Percentiles rank a stretch among this genome's conserved stretches.
phyloP scores from a whole-genome alignment of 2,797 vertebrate genomes.

The Chromobotia macracanthus region DNA sequence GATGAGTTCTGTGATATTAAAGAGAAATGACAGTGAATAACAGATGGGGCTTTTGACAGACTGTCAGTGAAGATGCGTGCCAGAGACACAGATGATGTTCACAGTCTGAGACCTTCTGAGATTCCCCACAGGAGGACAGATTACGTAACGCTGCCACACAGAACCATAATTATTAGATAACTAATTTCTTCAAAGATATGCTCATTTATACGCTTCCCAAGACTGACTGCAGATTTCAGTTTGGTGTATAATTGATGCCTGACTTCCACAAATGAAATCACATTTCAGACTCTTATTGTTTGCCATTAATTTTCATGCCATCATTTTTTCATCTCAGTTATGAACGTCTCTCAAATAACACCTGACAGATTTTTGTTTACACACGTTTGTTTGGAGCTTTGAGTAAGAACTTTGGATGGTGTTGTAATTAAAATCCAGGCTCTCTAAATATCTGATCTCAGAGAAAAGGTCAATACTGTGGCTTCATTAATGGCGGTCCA shows the following conservation, averaged over 20 bases:
- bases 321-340: constrained; percentile 18
- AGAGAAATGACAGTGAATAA: constrained; percentile 27
- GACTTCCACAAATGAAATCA: constrained; percentile 19
- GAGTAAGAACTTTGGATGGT: neutral
- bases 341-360: constrained; percentile 30
- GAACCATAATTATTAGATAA: constrained; percentile 41
- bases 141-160: constrained; percentile 15
- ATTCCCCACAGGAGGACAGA: constrained; percentile 24
- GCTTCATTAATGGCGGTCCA: neutral
- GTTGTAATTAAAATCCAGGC: constrained; percentile 12
- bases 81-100: constrained; percentile 9
- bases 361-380: constrained; percentile 22
- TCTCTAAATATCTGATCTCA: neutral
- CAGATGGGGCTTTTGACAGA: constrained; percentile 30
- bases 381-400: constrained; percentile 2
- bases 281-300: neutral
- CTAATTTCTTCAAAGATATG: neutral
- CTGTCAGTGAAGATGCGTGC: constrained; percentile 11
- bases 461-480: neutral
- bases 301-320: neutral
- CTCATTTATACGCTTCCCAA: neutral
- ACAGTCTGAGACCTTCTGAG: constrained; percentile 23
- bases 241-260: constrained; percentile 40
- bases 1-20: constrained; percentile 22
- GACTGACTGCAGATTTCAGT: constrained; percentile 43